Conservation (phyloP, 1,140 invertebrate species). For the Sinonovacula constricta region DNA sequence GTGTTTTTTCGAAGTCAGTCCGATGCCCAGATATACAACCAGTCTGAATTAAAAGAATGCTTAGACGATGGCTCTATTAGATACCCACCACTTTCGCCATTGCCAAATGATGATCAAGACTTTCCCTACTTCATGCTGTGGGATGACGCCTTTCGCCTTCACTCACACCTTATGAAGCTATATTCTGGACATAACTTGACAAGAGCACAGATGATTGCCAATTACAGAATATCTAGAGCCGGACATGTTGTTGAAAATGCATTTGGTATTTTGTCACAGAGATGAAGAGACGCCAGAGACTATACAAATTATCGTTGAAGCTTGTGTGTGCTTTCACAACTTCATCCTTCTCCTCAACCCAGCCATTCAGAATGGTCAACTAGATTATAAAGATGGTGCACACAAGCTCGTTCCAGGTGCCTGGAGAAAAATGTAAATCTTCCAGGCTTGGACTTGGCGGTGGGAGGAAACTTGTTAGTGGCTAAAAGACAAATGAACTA, state of each 20-base stretch:
- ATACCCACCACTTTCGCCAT: conserved; percentile 2
- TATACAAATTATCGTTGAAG: conserved; percentile 3
- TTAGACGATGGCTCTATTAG: conserved; percentile 30
- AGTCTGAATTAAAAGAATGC: too few relatives aligned
- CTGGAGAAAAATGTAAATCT: conserved; percentile 16
- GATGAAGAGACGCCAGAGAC: conserved; percentile 22
- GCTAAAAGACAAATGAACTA: conserved; percentile 48
- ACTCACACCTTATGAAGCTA: too few relatives aligned
- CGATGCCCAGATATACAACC: conserved; percentile 29
- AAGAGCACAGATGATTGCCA: too few relatives aligned
- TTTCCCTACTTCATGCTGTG: conserved; percentile 58
- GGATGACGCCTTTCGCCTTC: conserved; percentile 63
- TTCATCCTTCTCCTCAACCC: conserved; percentile 9
- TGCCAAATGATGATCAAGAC: too few relatives aligned
- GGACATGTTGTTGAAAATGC: too few relatives aligned
- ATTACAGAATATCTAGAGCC: conserved; percentile 75
- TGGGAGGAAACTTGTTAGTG: conserved; percentile 23
- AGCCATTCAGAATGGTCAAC: too few relatives aligned
- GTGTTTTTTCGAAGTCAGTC: conserved; percentile 24
- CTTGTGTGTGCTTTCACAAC: conserved; percentile 28
- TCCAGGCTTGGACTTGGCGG: background rate
- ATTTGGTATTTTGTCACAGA: conserved; percentile 26
- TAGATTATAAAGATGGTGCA: too few relatives aligned
- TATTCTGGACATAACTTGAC: too few relatives aligned
- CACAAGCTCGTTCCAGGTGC: background rate